Conservation (phyloP, 2,113 vertebrate species). For the Oncorhynchus keta region DNA sequence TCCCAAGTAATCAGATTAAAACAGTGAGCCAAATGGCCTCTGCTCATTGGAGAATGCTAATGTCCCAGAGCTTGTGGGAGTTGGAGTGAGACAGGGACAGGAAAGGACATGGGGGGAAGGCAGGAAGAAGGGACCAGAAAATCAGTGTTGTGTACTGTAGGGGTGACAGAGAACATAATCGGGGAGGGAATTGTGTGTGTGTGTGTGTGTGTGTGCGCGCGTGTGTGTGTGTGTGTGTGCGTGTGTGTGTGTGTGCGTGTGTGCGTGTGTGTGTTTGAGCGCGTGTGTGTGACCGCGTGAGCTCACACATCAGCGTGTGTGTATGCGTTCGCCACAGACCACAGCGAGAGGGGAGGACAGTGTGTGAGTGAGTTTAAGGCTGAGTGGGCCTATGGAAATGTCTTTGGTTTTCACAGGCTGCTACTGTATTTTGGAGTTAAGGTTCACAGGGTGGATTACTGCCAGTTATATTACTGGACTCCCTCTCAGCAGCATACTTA, state of each 20-base stretch:
- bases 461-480: conserved; percentile 29
- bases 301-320: conserved; percentile 28
- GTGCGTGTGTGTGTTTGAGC: conserved; percentile 39
- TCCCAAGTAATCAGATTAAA: conserved; percentile 65
- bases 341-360: not conserved
- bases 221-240: conserved; percentile 40
- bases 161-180: conserved; percentile 62
- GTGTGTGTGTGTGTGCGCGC: conserved; percentile 21
- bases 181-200: conserved; percentile 48
- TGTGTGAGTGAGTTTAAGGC: not conserved
- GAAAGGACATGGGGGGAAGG: not conserved
- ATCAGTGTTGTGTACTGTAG: conserved; percentile 35
- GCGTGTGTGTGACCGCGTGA: conserved; percentile 31
- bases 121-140: not conserved
- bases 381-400: conserved; percentile 4
- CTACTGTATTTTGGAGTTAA: conserved; percentile 42
- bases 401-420: conserved; percentile 11
- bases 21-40: conserved; percentile 68
- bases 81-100: conserved; percentile 59
- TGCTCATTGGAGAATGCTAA: conserved; percentile 71
- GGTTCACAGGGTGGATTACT: conserved; percentile 32
- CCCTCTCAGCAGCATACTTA: not conserved
- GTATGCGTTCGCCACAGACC: conserved; percentile 8
- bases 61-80: conserved; percentile 64
- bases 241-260: conserved; percentile 13